Conservation (phyloP, 2,888 invertebrate genomes). For the Sipunculus nudus region DNA sequence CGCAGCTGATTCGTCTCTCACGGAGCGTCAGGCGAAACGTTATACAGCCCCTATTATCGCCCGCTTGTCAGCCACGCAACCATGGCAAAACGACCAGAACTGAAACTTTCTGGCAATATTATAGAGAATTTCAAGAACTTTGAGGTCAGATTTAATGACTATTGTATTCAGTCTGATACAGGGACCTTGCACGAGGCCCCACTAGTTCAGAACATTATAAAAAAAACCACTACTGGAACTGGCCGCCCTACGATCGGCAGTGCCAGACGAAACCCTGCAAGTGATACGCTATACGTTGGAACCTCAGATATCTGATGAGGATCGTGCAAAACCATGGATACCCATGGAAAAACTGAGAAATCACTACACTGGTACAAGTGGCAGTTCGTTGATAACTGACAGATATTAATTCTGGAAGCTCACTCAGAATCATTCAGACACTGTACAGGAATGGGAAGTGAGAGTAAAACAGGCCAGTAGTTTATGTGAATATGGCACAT, state of each 20-base stretch:
- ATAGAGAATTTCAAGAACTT: constrained; percentile 2
- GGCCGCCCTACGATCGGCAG: background rate
- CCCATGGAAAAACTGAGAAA: background rate
- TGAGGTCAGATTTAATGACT: constrained; percentile 2
- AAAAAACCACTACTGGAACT: constrained; percentile 1
- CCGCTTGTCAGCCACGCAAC: too few relatives aligned
- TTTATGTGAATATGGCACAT: background rate
- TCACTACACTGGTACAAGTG: background rate
- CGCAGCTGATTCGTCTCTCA: too few relatives aligned
- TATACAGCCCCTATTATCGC: too few relatives aligned
- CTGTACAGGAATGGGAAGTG: constrained; percentile 4
- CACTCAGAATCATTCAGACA: background rate
- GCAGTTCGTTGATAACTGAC: background rate
- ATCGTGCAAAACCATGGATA: background rate
- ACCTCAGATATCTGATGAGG: background rate
- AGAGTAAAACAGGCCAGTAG: background rate
- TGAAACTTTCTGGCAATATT: background rate
- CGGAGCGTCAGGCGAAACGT: too few relatives aligned
- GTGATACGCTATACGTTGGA: constrained; percentile 2
- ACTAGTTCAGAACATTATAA: background rate
- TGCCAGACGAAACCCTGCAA: constrained; percentile 6
- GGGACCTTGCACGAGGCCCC: background rate
- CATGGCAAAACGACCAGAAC: background rate
- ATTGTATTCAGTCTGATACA: background rate
- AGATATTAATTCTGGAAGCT: background rate